A percentile compares a stretch with the other conserved stretches of the same genome.
These are phyloP conservation scores for Allolobophora icterica DNA, from an alignment of 2,888 invertebrate genomes.

Conservation along the genomic window DNA sequence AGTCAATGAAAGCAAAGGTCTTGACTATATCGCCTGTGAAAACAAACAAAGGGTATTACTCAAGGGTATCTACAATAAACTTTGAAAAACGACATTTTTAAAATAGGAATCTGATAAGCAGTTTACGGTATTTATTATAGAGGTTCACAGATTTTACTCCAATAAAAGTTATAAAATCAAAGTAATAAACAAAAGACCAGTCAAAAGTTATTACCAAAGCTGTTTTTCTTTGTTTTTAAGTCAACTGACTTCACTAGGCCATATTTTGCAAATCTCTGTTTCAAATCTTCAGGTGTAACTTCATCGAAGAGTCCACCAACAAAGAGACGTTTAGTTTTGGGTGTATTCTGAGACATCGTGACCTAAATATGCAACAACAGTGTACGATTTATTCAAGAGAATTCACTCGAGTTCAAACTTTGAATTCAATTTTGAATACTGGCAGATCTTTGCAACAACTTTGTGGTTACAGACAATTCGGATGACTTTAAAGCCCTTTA, in stretches of 20 bases:
- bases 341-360: neutral
- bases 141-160: neutral
- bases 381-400: neutral
- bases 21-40: slow-evolving; percentile 22
- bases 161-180: neutral
- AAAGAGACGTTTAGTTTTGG: slow-evolving; percentile 1
- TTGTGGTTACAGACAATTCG: neutral
- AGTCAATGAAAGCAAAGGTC: slow-evolving; percentile 24
- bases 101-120: neutral
- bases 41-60: neutral
- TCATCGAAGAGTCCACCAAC: slow-evolving; percentile 18
- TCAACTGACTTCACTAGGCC: slow-evolving; percentile 2
- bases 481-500: too few relatives aligned
- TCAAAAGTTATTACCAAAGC: neutral
- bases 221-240: neutral
- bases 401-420: too few relatives aligned
- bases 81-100: neutral
- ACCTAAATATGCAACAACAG: neutral
- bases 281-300: slow-evolving; percentile 21
- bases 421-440: neutral
- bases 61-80: too few relatives aligned
- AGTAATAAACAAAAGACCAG: neutral
- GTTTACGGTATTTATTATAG: neutral
- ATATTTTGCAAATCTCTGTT: slow-evolving; percentile 17
- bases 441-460: neutral